Evolutionary conservation across 2,797 vertebrate genomes (phyloP).

Genomic region (Pachyuromys duprasi): DNA sequence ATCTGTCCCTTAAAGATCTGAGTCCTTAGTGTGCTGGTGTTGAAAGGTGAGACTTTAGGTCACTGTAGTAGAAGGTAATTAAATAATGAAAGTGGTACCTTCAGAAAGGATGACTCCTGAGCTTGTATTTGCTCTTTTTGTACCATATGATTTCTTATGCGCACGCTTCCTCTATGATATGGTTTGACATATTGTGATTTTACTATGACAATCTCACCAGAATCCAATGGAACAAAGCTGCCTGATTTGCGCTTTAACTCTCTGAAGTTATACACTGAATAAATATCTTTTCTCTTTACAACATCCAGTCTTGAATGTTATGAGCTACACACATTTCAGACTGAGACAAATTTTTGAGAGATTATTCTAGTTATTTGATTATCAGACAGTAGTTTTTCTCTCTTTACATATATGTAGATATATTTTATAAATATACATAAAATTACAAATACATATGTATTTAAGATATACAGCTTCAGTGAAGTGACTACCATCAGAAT

Average conservation of each 20-base stretch:
- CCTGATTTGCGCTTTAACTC: accelerated
- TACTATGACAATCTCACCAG: background rate
- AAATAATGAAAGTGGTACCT: background rate
- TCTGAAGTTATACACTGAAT: background rate
- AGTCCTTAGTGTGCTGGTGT: background rate
- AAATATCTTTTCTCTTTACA: background rate
- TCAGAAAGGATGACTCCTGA: background rate
- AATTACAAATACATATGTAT: background rate
- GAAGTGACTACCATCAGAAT: background rate
- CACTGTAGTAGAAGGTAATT: background rate
- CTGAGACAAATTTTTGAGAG: background rate
- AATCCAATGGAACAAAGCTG: background rate
- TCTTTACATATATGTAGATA: background rate
- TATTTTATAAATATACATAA: background rate
- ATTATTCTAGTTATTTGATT: background rate
- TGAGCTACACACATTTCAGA: background rate
- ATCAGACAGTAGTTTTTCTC: background rate
- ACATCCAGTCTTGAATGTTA: background rate
- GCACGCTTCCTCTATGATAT: too few species aligned
- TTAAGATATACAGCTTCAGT: background rate
- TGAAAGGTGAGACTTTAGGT: background rate
- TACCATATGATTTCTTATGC: too few species aligned
- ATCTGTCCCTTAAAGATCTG: too few species aligned
- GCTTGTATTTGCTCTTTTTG: background rate
- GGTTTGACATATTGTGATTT: background rate